Percentiles rank a stretch among this genome's conserved stretches.
Conservation (phyloP, 2,888 invertebrate genomes). For the Autographa gamma region DNA sequence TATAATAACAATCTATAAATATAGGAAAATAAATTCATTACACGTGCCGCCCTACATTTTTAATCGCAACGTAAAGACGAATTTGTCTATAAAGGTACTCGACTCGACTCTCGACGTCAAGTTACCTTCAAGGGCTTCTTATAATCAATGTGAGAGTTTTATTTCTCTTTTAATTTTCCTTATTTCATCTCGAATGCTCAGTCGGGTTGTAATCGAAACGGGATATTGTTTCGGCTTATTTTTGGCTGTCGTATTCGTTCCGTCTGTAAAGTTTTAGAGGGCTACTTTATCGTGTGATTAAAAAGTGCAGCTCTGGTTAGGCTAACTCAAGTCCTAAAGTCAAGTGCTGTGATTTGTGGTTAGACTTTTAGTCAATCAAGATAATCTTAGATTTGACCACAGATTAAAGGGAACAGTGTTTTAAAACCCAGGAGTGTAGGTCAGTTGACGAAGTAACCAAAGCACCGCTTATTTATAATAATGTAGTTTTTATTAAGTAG, state of each 20-base stretch:
- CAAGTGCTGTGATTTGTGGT: too few species aligned
- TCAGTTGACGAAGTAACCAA: constrained; percentile 34
- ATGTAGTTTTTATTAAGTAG: too few species aligned
- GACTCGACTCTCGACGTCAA: background rate
- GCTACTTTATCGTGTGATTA: background rate
- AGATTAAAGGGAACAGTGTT: too few species aligned
- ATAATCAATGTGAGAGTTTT: constrained; percentile 5
- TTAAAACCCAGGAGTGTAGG: too few species aligned
- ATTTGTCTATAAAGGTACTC: background rate
- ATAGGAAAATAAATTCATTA: too few species aligned
- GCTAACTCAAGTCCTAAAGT: too few species aligned
- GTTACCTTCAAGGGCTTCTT: background rate
- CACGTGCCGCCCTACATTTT: background rate
- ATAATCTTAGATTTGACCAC: too few species aligned
- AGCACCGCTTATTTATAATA: background rate
- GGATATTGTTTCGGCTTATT: constrained; percentile 2
- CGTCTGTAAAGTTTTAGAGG: background rate
- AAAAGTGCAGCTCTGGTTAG: background rate
- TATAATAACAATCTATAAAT: background rate
- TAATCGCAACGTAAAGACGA: background rate
- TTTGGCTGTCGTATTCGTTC: background rate
- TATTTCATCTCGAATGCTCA: constrained; percentile 7
- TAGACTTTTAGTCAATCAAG: too few species aligned
- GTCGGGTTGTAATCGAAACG: background rate
- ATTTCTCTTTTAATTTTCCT: constrained; percentile 18